Evolutionary conservation across 1,140 invertebrate genomes (phyloP).

Genomic region (Hesperophylax magnus): DNA sequence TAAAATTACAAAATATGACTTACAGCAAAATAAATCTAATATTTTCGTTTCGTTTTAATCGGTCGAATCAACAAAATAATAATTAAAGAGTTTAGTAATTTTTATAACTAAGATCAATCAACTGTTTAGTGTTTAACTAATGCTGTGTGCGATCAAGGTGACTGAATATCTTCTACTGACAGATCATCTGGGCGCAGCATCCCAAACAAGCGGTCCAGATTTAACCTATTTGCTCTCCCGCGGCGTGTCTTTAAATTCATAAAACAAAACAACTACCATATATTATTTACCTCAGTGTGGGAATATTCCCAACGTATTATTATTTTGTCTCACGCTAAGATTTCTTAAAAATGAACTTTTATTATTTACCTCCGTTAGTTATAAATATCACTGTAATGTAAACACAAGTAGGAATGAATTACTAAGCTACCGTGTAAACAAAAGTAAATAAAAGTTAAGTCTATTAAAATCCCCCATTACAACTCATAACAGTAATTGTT

Average conservation of each 20-base stretch:
- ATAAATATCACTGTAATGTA: too few species aligned
- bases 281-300: not conserved
- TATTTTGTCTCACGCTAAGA: slow-evolving; percentile 1
- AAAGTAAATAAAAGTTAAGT: too few species aligned
- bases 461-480: too few species aligned
- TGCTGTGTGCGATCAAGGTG: not conserved
- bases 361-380: not conserved
- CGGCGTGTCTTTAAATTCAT: not conserved
- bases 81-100: too few species aligned
- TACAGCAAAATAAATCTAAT: too few species aligned
- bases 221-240: not conserved
- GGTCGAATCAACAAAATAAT: too few species aligned
- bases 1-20: too few species aligned
- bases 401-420: too few species aligned
- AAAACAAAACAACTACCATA: not conserved
- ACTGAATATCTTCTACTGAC: slow-evolving; percentile 6
- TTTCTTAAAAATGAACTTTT: not conserved
- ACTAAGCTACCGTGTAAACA: too few species aligned
- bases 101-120: too few species aligned
- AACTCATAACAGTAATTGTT: too few species aligned
- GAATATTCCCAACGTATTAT: slow-evolving; percentile 1
- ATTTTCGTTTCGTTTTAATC: too few species aligned
- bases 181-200: not conserved
- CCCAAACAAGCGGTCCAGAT: slow-evolving; percentile 7
- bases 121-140: not conserved